Percentiles rank a stretch among this genome's conserved stretches.
Conservation (phyloP, 1,140 invertebrate genomes). For the Andrena cerasifolii region DNA sequence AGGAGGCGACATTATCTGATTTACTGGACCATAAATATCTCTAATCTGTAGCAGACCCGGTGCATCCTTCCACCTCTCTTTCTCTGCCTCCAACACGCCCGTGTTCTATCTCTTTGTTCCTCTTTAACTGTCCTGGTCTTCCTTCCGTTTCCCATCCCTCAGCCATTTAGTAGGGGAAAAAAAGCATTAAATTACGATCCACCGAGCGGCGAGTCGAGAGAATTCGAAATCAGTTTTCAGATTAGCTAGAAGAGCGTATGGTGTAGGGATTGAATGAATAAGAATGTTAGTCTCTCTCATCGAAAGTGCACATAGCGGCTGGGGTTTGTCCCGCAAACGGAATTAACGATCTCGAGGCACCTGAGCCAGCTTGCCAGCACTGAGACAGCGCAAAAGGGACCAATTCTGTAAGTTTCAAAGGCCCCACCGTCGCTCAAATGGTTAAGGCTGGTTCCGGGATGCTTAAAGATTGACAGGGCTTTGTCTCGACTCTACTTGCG, state of each 20-base stretch:
- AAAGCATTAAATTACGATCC: constrained; percentile 38
- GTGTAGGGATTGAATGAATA: not conserved
- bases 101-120: constrained; percentile 33
- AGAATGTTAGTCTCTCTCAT: no score
- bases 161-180: constrained; percentile 26
- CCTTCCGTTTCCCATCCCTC: constrained; percentile 56
- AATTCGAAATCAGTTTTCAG: constrained; percentile 28
- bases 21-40: constrained; percentile 77
- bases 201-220: constrained; percentile 27
- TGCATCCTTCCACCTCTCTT: constrained; percentile 47
- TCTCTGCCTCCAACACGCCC: constrained; percentile 11
- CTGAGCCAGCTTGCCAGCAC: no score
- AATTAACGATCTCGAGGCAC: no score
- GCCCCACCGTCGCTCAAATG: no score
- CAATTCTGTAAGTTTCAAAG: no score
- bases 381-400: no score
- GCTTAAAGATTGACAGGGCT: no score
- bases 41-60: constrained; percentile 69
- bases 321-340: no score
- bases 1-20: constrained; percentile 70
- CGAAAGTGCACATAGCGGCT: no score
- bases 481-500: no score
- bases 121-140: constrained; percentile 39
- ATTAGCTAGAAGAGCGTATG: not conserved
- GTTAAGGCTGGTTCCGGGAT: no score